These are phyloP conservation scores for Ceratoteleas bidentatus DNA, from an alignment of 1,140 invertebrate genomes.

Conservation along the genomic window DNA sequence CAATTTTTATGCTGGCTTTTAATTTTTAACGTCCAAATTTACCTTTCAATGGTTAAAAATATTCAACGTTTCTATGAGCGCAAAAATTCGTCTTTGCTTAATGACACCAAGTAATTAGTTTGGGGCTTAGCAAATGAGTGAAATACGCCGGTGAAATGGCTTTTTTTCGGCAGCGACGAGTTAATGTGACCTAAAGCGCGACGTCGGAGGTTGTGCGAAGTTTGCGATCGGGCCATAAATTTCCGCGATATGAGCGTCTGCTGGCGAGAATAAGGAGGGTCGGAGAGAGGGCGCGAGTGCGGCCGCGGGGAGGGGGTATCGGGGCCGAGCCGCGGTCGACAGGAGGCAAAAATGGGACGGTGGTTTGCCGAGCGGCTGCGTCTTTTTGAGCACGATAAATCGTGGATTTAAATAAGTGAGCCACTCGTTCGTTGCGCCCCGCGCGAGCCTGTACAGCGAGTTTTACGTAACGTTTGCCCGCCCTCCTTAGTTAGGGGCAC, in stretches of 20 bases:
- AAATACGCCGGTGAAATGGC: conserved; percentile 8
- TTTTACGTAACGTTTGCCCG: conserved; percentile 41
- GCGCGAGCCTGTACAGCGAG: conserved; percentile 22
- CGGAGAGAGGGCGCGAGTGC: conserved; percentile 22
- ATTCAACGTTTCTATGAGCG: too few relatives aligned
- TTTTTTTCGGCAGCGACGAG: conserved; percentile 25
- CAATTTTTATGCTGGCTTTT: too few relatives aligned
- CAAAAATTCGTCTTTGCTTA: neutral
- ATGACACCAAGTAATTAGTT: conserved; percentile 11
- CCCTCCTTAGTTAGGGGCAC: conserved; percentile 30
- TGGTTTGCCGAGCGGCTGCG: conserved; percentile 60
- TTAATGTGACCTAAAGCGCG: conserved; percentile 51
- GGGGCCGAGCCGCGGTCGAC: conserved; percentile 8
- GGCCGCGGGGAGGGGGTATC: conserved; percentile 12
- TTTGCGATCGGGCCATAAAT: conserved; percentile 64
- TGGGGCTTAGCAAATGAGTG: neutral
- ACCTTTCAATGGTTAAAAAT: too few relatives aligned
- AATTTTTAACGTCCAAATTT: too few relatives aligned
- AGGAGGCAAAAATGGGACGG: conserved; percentile 46
- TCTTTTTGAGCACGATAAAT: conserved; percentile 69
- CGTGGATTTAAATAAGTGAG: conserved; percentile 67
- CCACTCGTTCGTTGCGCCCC: conserved; percentile 36
- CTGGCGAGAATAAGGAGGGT: conserved; percentile 35
- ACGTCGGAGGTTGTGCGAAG: conserved; percentile 48
- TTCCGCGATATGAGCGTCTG: conserved; percentile 58